These are phyloP conservation scores for Hipparchia sbordonii DNA, from an alignment of 2,888 invertebrate species.

Conservation along the genomic window DNA sequence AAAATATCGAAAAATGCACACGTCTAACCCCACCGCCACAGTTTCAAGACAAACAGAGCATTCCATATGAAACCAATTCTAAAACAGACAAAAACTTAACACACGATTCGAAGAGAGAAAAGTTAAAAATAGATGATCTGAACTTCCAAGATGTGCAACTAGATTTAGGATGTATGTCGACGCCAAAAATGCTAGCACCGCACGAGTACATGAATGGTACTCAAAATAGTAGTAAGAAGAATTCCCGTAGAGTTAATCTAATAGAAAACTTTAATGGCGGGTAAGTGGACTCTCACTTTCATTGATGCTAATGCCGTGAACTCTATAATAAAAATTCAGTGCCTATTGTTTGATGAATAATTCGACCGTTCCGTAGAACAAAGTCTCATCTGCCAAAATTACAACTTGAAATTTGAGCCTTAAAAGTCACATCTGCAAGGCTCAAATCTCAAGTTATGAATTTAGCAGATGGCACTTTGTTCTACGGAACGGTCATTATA, in stretches of 20 bases:
- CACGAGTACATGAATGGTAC: constrained; percentile 64
- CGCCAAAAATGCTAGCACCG: constrained; percentile 77
- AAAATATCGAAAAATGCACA: constrained; percentile 55
- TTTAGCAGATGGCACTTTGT: no score
- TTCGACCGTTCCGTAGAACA: no score
- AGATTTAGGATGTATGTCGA: constrained; percentile 75
- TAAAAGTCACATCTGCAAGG: no score
- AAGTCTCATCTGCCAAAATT: no score
- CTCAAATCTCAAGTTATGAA: no score
- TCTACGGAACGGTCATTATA: no score
- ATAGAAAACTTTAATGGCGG: constrained; percentile 71
- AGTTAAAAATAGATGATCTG: constrained; percentile 72
- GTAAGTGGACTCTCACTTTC: constrained; percentile 56
- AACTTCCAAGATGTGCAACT: constrained; percentile 72
- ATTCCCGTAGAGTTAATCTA: constrained; percentile 63
- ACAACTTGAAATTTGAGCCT: no score
- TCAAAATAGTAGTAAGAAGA: constrained; percentile 57
- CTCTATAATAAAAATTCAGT: neutral
- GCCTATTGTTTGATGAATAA: neutral
- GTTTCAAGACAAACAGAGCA: constrained; percentile 73
- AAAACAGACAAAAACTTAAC: constrained; percentile 66
- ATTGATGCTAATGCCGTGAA: constrained; percentile 2
- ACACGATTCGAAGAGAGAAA: constrained; percentile 74
- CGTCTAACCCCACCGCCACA: constrained; percentile 74
- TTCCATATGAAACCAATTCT: constrained; percentile 61